Conservation (phyloP, 1,140 invertebrate species). For the Agrilus planipennis region DNA sequence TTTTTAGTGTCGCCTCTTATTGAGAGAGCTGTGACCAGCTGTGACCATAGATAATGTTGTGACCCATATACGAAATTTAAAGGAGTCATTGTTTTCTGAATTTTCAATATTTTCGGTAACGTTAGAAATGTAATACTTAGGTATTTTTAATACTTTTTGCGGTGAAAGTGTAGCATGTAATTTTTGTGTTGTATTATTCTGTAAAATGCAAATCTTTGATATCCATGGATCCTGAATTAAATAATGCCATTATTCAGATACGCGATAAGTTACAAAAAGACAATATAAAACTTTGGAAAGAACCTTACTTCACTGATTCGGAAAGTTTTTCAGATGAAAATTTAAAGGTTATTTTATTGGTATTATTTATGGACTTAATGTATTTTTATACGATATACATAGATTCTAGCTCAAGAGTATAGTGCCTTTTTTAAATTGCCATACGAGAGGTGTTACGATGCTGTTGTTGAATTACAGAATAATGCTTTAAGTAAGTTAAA, state of each 20-base stretch:
- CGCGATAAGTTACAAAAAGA: constrained; percentile 51
- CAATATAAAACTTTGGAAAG: constrained; percentile 57
- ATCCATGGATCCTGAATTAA: constrained; percentile 34
- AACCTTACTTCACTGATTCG: constrained; percentile 48
- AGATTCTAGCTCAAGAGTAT: constrained; percentile 49
- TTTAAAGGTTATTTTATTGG: constrained; percentile 32
- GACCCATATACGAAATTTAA: no score
- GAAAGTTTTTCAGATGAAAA: constrained; percentile 32
- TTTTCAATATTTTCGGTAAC: no score
- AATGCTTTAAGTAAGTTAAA: constrained; percentile 56
- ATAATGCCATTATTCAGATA: constrained; percentile 48
- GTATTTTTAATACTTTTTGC: no score
- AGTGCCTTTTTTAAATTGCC: constrained; percentile 40
- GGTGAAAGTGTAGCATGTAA: no score
- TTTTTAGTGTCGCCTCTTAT: no score
- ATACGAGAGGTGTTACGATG: constrained; percentile 36
- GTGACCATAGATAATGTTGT: no score
- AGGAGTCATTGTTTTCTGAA: no score
- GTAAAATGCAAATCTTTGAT: no score
- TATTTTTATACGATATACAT: no score
- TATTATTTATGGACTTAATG: constrained; percentile 5
- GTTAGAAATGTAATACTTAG: no score
- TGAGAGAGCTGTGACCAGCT: no score
- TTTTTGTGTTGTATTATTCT: no score
- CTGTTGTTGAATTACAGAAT: constrained; percentile 47